Evolutionary conservation across 2,888 invertebrate species (phyloP).

Genomic region (Morinoia aosen): DNA sequence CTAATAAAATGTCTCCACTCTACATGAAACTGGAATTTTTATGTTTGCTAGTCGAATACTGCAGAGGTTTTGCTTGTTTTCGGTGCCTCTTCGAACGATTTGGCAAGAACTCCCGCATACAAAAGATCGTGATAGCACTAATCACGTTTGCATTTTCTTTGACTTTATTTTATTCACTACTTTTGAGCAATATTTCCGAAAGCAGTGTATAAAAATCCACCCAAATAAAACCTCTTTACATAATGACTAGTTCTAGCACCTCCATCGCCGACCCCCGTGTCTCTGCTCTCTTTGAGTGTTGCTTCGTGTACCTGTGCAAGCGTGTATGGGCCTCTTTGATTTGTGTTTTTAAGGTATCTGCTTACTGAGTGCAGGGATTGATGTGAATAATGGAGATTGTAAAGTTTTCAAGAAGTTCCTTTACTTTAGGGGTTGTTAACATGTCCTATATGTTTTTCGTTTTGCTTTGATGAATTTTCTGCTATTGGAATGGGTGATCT

Average conservation of each 20-base stretch:
- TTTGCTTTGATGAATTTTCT: background rate
- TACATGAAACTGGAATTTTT: background rate
- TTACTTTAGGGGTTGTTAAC: background rate
- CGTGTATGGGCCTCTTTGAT: background rate
- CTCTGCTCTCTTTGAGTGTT: background rate
- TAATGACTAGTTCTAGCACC: background rate
- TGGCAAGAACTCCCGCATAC: background rate
- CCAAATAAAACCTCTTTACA: background rate
- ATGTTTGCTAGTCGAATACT: background rate
- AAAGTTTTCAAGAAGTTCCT: background rate
- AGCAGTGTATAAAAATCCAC: background rate
- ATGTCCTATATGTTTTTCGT: background rate
- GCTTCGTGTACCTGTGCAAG: background rate
- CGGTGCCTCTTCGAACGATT: background rate
- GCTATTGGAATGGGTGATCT: background rate
- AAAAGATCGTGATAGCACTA: background rate
- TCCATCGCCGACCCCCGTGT: background rate
- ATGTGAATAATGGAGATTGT: background rate
- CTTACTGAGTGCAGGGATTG: background rate
- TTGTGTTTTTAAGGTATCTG: background rate
- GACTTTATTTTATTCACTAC: background rate
- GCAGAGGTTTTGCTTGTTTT: background rate
- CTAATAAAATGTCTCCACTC: background rate
- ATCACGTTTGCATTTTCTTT: background rate
- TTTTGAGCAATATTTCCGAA: background rate